Percentiles rank a stretch among this genome's conserved stretches.
Conservation (phyloP, 2,113 vertebrate species). For the Pterocles burchelli region DNA sequence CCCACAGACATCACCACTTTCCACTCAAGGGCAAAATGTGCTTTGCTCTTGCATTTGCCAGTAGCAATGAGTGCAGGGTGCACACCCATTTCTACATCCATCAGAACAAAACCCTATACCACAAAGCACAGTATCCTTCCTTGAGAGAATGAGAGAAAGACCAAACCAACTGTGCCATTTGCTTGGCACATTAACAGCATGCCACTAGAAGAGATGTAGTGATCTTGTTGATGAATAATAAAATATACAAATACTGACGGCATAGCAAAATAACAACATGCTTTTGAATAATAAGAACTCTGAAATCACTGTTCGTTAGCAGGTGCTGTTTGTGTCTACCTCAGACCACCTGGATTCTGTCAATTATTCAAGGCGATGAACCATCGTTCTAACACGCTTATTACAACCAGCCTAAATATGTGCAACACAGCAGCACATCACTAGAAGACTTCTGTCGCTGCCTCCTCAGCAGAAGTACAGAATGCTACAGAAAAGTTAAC, state of each 20-base stretch:
- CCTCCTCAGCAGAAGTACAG: background rate
- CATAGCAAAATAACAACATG: background rate
- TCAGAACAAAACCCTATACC: background rate
- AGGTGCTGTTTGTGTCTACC: background rate
- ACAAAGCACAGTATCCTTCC: background rate
- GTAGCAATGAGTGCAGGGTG: background rate
- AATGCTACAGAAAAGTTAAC: background rate
- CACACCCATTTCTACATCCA: background rate
- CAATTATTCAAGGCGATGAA: background rate
- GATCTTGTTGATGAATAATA: background rate
- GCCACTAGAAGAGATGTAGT: rapidly evolving
- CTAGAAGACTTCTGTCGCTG: background rate
- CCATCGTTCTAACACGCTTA: background rate
- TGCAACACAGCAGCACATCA: background rate
- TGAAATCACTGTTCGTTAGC: background rate
- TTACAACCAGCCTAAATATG: background rate
- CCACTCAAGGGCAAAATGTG: background rate
- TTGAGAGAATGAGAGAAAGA: background rate
- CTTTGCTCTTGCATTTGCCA: background rate
- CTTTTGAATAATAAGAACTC: background rate
- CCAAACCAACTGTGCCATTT: background rate
- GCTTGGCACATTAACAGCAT: background rate
- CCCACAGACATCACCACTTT: background rate
- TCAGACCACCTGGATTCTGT: background rate
- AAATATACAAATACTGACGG: background rate